Evolutionary conservation across 2,888 invertebrate genomes (phyloP).

Genomic region (Blastobasis adustella): DNA sequence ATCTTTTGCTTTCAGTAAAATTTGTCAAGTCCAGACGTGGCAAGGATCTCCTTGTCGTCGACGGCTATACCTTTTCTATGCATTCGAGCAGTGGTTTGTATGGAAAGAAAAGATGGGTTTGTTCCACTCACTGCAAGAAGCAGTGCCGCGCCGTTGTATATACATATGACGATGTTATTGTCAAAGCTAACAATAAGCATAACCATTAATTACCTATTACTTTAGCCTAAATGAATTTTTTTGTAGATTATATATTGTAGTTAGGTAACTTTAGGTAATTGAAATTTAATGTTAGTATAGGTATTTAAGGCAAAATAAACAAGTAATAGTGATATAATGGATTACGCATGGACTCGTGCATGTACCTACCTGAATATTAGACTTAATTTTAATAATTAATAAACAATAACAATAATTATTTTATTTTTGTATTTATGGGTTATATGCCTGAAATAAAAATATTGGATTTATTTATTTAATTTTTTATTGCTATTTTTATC

Average conservation of each 20-base stretch:
- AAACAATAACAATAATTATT: too few relatives aligned
- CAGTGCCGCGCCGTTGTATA: constrained; percentile 28
- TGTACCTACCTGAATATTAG: too few relatives aligned
- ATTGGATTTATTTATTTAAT: too few relatives aligned
- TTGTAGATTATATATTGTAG: too few relatives aligned
- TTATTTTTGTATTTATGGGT: too few relatives aligned
- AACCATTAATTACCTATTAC: background rate
- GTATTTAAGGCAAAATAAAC: constrained; percentile 4
- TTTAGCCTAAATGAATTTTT: background rate
- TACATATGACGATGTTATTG: constrained; percentile 25
- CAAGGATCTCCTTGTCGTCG: constrained; percentile 11
- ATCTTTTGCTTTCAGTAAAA: constrained; percentile 14
- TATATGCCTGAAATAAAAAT: too few relatives aligned
- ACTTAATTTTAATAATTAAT: too few relatives aligned
- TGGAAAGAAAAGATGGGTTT: constrained; percentile 27
- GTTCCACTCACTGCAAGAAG: constrained; percentile 30
- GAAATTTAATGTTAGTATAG: constrained; percentile 17
- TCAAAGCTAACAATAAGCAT: constrained; percentile 23
- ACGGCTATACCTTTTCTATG: constrained; percentile 13
- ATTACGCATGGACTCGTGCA: too few relatives aligned
- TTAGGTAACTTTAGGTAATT: background rate
- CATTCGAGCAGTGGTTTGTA: constrained; percentile 15
- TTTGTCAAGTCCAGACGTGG: constrained; percentile 21
- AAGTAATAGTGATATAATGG: too few relatives aligned
- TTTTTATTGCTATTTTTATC: too few relatives aligned